Evolutionary conservation across 2,113 vertebrate genomes (phyloP).

Genomic region (Ctenomys sociabilis): DNA sequence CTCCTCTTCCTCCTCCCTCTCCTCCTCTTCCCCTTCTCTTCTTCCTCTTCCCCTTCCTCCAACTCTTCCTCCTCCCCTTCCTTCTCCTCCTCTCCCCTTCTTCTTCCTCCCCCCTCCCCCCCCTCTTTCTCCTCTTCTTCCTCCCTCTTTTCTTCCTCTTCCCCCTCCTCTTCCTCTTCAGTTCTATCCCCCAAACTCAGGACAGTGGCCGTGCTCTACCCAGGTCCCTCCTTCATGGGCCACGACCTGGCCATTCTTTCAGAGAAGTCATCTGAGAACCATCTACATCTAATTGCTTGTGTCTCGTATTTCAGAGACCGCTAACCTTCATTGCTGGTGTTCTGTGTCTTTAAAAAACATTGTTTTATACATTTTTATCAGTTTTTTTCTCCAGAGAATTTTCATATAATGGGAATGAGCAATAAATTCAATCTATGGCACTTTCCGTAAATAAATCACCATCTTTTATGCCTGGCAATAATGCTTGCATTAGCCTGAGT

Average conservation of each 20-base stretch:
- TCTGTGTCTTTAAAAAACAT: background rate
- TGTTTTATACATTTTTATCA: conserved; percentile 5
- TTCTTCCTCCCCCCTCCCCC: too few species aligned
- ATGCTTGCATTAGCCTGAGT: background rate
- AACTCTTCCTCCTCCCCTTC: too few species aligned
- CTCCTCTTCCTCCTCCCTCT: background rate
- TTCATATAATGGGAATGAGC: background rate
- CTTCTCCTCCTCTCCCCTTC: too few species aligned
- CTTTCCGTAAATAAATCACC: background rate
- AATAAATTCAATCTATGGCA: background rate
- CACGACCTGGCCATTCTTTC: background rate
- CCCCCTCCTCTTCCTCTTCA: background rate
- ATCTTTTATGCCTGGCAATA: background rate
- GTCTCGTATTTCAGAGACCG: background rate
- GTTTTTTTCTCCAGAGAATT: background rate
- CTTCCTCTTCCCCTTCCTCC: background rate
- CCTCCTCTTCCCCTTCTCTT: background rate
- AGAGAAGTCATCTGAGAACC: background rate
- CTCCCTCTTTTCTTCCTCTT: too few species aligned
- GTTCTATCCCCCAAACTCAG: background rate
- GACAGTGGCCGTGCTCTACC: background rate
- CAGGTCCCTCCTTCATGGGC: background rate
- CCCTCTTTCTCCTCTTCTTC: too few species aligned
- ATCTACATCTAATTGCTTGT: background rate
- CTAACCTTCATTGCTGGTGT: background rate